phyloP scores from a whole-genome alignment of 2,797 vertebrate genomes.

The Sitta carolinensis region DNA sequence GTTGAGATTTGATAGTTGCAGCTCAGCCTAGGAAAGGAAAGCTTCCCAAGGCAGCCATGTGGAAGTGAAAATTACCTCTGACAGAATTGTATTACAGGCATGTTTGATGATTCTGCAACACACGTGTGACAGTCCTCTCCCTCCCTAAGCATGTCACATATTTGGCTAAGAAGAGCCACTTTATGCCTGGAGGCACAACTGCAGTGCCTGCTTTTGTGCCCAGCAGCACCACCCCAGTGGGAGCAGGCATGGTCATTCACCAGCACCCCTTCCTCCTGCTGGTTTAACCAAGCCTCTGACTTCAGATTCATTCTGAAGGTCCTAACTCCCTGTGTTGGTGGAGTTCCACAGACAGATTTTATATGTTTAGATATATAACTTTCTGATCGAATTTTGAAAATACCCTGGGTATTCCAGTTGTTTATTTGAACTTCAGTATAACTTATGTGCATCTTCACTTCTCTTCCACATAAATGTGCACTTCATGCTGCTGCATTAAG shows the following conservation, averaged over 20 bases:
- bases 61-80: neutral
- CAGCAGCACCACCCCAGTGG: rapidly evolving
- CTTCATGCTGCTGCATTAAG: neutral
- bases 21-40: neutral
- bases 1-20: neutral
- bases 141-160: neutral
- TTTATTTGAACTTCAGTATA: neutral
- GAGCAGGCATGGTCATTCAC: neutral
- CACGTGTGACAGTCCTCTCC: neutral
- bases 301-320: neutral
- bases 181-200: neutral
- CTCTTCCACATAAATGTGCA: neutral
- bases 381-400: neutral
- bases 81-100: neutral
- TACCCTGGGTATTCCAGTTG: neutral
- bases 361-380: neutral
- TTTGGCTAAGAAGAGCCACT: neutral
- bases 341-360: neutral
- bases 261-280: neutral
- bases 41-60: neutral
- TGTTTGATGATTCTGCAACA: neutral
- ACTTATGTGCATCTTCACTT: neutral
- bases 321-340: neutral
- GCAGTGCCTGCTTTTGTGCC: neutral
- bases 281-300: neutral